A percentile compares a stretch with the other conserved stretches of the same genome.
Evolutionary conservation across 2,888 invertebrate species (phyloP).

Genomic region (Leucophenga maculata): DNA sequence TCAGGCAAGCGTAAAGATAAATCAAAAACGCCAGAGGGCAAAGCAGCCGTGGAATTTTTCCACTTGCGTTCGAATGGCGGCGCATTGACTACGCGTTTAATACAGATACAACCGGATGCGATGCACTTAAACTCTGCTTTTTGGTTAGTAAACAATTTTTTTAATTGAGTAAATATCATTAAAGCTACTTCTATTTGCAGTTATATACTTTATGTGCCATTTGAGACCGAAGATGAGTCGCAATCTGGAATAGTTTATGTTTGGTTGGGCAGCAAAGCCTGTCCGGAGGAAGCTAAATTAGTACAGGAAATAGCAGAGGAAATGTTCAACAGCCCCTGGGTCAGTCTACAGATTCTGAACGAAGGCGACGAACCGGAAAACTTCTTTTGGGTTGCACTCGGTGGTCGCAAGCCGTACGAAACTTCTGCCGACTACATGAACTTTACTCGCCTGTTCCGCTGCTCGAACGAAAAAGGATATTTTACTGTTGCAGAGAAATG

Average conservation of each 20-base stretch:
- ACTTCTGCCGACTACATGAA: slow-evolving; percentile 92
- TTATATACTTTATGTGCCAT: slow-evolving; percentile 93
- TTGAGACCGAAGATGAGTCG: slow-evolving; percentile 85
- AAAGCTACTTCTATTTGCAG: slow-evolving; percentile 72
- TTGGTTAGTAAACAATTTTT: slow-evolving; percentile 78
- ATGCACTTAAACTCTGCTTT: slow-evolving; percentile 92
- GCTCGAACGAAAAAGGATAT: slow-evolving; percentile 99
- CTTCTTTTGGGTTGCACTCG: slow-evolving; percentile 98
- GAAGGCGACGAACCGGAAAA: slow-evolving; percentile 98
- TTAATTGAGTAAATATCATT: background rate
- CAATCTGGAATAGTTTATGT: slow-evolving; percentile 93
- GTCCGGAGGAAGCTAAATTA: slow-evolving; percentile 87
- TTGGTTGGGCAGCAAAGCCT: slow-evolving; percentile 92
- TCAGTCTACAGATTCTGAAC: slow-evolving; percentile 84
- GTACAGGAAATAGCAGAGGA: slow-evolving; percentile 94
- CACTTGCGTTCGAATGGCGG: slow-evolving; percentile 97
- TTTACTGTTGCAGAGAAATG: slow-evolving; percentile 99
- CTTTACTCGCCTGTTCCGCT: slow-evolving; percentile 94
- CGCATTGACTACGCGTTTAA: slow-evolving; percentile 90
- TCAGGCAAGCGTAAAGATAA: slow-evolving; percentile 84
- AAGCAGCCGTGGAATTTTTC: slow-evolving; percentile 87
- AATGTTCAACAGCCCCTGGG: slow-evolving; percentile 89
- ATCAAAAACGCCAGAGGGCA: slow-evolving; percentile 68
- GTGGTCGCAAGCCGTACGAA: slow-evolving; percentile 92
- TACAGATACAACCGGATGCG: slow-evolving; percentile 92